Evolutionary conservation across 2,113 vertebrate genomes (phyloP).

Genomic region (Ictidomys tridecemlineatus): DNA sequence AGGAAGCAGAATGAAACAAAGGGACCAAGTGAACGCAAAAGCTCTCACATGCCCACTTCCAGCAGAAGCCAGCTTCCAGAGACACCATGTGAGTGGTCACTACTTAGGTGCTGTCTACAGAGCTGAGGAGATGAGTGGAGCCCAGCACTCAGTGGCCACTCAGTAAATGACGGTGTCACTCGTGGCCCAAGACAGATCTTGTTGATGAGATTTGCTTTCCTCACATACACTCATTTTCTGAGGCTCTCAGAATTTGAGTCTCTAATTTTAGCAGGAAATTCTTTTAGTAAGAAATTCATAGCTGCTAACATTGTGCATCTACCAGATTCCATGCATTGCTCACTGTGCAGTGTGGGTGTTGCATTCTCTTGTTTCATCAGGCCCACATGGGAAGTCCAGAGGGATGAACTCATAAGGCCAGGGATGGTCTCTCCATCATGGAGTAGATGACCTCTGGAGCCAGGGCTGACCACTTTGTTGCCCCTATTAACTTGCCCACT

Average conservation of each 20-base stretch:
- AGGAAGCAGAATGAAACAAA: neutral
- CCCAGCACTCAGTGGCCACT: neutral
- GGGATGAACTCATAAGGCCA: accelerated
- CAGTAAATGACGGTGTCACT: neutral
- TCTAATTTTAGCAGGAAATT: neutral
- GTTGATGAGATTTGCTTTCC: neutral
- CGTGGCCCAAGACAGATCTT: accelerated
- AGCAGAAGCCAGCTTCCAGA: neutral
- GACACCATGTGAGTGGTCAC: accelerated
- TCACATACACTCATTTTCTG: neutral
- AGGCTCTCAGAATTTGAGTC: neutral
- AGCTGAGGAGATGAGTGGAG: accelerated
- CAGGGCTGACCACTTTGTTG: accelerated
- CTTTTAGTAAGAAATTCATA: neutral
- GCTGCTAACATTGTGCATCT: accelerated
- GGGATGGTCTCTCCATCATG: accelerated
- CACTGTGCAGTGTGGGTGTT: neutral
- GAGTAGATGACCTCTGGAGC: neutral
- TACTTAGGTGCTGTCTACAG: accelerated
- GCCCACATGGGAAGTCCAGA: neutral
- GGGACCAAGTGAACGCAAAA: accelerated
- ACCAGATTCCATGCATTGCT: accelerated
- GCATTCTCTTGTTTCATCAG: too few species aligned
- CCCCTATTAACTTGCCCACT: neutral
- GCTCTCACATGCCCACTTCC: neutral